phyloP scores from a whole-genome alignment of 2,797 vertebrate species.

The Semotilus atromaculatus region DNA sequence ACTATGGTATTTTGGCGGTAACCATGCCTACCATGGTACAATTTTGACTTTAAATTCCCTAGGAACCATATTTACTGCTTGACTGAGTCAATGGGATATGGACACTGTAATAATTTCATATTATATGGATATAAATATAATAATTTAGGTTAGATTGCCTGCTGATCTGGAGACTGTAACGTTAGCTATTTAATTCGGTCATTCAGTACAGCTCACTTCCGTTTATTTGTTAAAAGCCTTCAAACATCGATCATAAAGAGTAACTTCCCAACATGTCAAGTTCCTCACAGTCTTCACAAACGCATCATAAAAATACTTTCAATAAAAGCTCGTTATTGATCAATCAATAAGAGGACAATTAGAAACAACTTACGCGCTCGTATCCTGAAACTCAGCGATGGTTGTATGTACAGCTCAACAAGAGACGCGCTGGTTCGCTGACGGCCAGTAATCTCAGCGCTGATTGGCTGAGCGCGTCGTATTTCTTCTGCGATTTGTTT shows the following conservation, averaged over 20 bases:
- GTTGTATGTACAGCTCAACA: constrained; percentile 21
- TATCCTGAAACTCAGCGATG: constrained; percentile 61
- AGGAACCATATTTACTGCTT: background rate
- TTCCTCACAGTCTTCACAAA: background rate
- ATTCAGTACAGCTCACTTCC: background rate
- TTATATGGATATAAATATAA: background rate
- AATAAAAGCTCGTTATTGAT: background rate
- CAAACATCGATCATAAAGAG: background rate
- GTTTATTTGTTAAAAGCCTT: background rate
- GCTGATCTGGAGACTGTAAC: background rate
- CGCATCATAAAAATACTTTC: background rate
- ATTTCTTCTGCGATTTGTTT: constrained; percentile 28
- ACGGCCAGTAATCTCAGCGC: background rate
- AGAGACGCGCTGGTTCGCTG: constrained; percentile 15
- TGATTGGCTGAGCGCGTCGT: constrained; percentile 5
- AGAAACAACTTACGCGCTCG: constrained; percentile 59
- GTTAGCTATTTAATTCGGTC: background rate
- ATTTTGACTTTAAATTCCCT: background rate
- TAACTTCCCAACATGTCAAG: background rate
- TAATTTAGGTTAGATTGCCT: background rate
- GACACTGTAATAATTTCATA: background rate
- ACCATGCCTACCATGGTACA: background rate
- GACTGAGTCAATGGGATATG: background rate
- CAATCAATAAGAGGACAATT: constrained; percentile 17
- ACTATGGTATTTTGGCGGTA: background rate